phyloP scores from a whole-genome alignment of 2,113 vertebrate species.

The Cyprinodon variegatus region DNA sequence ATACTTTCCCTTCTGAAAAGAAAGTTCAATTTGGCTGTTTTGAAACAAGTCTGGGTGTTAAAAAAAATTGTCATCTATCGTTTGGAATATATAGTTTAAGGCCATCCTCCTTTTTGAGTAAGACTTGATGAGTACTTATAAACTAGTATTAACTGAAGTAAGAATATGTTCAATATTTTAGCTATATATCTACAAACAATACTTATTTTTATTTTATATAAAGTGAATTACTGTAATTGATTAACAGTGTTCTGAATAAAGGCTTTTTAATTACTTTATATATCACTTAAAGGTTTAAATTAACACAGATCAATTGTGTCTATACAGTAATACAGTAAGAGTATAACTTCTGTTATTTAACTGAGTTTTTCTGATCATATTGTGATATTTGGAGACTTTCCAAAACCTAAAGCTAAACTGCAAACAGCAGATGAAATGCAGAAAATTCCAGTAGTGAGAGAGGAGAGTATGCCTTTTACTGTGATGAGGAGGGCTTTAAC shows the following conservation, averaged over 20 bases:
- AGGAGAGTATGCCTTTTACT: slow-evolving; percentile 37
- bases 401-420: neutral
- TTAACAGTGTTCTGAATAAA: neutral
- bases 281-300: neutral
- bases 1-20: neutral
- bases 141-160: neutral
- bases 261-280: neutral
- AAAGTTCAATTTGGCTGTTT: neutral
- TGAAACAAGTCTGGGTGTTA: neutral
- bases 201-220: neutral
- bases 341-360: neutral
- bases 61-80: neutral
- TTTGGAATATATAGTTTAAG: neutral
- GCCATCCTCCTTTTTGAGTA: neutral
- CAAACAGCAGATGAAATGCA: slow-evolving; percentile 41
- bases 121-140: neutral
- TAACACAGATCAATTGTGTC: neutral
- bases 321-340: neutral
- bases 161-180: neutral
- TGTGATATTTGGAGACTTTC: neutral
- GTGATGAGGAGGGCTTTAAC: slow-evolving; percentile 54
- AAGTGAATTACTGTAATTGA: neutral
- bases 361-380: neutral
- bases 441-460: slow-evolving; percentile 39
- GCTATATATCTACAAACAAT: neutral